Evolutionary conservation across 2,888 invertebrate species (phyloP).

Genomic region (Pandemis corylana): DNA sequence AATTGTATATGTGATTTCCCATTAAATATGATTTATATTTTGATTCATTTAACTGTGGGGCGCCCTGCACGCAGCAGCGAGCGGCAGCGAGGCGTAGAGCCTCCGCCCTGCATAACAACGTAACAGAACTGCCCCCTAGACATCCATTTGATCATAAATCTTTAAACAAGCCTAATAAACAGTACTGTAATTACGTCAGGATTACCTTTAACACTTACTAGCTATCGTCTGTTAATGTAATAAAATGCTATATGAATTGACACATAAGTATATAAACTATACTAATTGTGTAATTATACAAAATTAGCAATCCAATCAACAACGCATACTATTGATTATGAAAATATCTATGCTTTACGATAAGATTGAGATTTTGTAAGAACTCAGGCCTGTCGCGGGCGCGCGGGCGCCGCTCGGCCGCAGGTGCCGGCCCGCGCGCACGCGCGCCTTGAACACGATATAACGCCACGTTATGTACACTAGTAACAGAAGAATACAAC

Average conservation of each 20-base stretch:
- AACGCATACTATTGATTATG: slow-evolving; percentile 82
- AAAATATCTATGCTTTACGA: slow-evolving; percentile 79
- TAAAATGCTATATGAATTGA: slow-evolving; percentile 86
- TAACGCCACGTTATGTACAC: slow-evolving; percentile 69
- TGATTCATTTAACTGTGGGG: slow-evolving; percentile 19
- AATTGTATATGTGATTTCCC: slow-evolving; percentile 23
- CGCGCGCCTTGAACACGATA: slow-evolving; percentile 67
- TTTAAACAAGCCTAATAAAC: slow-evolving; percentile 70
- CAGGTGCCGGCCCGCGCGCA: slow-evolving; percentile 41
- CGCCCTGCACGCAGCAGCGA: slow-evolving; percentile 20
- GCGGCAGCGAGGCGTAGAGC: neutral
- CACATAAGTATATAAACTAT: slow-evolving; percentile 86
- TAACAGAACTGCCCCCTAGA: slow-evolving; percentile 18
- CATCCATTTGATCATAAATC: slow-evolving; percentile 54
- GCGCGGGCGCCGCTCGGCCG: slow-evolving; percentile 46
- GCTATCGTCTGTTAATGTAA: slow-evolving; percentile 82
- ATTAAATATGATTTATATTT: slow-evolving; percentile 25
- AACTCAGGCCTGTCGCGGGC: slow-evolving; percentile 49
- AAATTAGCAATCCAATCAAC: slow-evolving; percentile 83
- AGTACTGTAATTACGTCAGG: slow-evolving; percentile 70
- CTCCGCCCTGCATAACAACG: slow-evolving; percentile 27
- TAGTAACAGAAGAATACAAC: slow-evolving; percentile 72
- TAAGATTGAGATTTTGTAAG: slow-evolving; percentile 68
- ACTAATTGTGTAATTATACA: slow-evolving; percentile 85
- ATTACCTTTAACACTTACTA: slow-evolving; percentile 84